phyloP scores from a whole-genome alignment of 2,888 invertebrate genomes.

The Hypomecis atomaria region DNA sequence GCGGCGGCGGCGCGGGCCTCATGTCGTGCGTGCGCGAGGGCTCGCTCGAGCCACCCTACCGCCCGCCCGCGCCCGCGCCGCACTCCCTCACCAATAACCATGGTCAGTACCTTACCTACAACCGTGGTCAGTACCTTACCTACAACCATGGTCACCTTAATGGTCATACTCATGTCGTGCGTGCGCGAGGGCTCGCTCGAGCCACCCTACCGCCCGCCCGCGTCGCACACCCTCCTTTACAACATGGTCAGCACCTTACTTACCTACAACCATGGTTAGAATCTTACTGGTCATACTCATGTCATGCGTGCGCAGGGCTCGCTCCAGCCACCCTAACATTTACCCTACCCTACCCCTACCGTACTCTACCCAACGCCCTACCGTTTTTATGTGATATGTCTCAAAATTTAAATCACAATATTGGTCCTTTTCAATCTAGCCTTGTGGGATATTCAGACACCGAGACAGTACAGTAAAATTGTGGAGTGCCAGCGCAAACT shows the following conservation, averaged over 20 bases:
- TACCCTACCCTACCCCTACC: too few species aligned
- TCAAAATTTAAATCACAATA: too few species aligned
- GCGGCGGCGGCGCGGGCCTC: constrained; percentile 84
- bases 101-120: constrained; percentile 52
- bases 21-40: constrained; percentile 88
- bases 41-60: constrained; percentile 86
- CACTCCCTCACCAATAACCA: constrained; percentile 80
- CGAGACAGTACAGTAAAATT: too few species aligned
- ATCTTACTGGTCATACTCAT: neutral
- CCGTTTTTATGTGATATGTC: too few species aligned
- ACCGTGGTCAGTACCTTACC: constrained; percentile 10
- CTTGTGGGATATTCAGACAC: too few species aligned
- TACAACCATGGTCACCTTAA: neutral
- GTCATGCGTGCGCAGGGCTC: too few species aligned
- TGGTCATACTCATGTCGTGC: neutral
- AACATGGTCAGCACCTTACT: too few species aligned
- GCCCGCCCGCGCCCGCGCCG: constrained; percentile 85
- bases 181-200: neutral
- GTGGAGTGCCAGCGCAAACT: too few species aligned
- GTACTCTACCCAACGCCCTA: too few species aligned
- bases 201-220: neutral
- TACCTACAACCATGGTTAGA: too few species aligned
- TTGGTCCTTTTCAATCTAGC: too few species aligned
- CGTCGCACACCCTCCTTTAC: neutral
- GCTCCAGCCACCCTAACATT: too few species aligned